A percentile compares a stretch with the other conserved stretches of the same genome.
These are phyloP conservation scores for Thamnophis sirtalis DNA, from an alignment of 2,113 vertebrate genomes.

Conservation along the genomic window DNA sequence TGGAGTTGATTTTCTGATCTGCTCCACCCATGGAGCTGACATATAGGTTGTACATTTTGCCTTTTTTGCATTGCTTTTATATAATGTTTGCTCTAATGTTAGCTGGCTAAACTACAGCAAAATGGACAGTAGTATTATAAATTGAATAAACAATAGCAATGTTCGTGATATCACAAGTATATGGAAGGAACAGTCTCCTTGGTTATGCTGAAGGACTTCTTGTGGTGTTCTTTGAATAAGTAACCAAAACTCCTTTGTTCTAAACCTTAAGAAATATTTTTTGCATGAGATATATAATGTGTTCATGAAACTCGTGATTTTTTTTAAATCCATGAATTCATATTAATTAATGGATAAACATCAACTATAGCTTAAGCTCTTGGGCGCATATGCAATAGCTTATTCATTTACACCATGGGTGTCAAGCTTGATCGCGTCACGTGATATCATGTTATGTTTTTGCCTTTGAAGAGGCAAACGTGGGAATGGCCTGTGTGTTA, in stretches of 20 bases:
- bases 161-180: background rate
- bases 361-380: background rate
- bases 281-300: background rate
- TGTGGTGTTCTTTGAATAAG: background rate
- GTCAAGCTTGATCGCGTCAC: no score
- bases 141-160: background rate
- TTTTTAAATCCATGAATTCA: background rate
- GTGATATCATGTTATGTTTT: no score
- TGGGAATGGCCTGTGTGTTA: no score
- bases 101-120: background rate
- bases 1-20: background rate
- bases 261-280: background rate
- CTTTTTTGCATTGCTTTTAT: background rate
- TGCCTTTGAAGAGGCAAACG: no score
- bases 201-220: background rate
- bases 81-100: background rate
- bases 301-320: background rate
- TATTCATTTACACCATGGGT: background rate
- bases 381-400: background rate
- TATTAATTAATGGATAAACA: background rate
- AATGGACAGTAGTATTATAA: background rate
- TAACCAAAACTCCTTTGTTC: background rate
- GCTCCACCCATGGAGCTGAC: background rate
- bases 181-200: background rate
- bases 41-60: background rate